These are phyloP conservation scores for Eidolon helvum DNA, from an alignment of 2,113 vertebrate genomes.

Conservation along the genomic window DNA sequence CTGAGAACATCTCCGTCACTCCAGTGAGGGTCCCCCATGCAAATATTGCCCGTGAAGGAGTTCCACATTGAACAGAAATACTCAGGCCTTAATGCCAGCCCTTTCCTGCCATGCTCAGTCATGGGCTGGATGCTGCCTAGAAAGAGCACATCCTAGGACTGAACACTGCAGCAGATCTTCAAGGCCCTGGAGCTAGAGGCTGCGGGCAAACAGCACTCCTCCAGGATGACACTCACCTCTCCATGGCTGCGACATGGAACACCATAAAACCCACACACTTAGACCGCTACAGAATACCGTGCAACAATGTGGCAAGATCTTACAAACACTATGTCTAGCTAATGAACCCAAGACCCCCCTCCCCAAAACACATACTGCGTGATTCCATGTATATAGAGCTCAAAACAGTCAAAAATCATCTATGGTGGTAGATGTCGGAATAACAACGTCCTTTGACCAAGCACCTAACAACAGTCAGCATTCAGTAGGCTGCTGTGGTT, in stretches of 20 bases:
- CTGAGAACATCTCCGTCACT: neutral
- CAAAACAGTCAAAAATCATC: neutral
- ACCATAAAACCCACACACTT: neutral
- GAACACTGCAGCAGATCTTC: neutral
- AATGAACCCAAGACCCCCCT: neutral
- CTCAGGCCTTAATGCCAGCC: neutral
- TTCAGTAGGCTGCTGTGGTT: neutral
- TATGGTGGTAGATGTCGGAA: neutral
- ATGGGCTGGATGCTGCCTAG: neutral
- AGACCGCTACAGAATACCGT: neutral
- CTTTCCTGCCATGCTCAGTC: rapidly evolving
- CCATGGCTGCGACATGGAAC: neutral
- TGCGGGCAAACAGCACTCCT: rapidly evolving
- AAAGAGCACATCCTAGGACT: neutral
- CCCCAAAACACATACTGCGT: neutral
- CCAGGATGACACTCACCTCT: neutral
- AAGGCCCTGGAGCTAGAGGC: neutral
- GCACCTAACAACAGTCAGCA: neutral
- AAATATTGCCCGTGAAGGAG: neutral
- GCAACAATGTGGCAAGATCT: neutral
- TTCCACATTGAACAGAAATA: neutral
- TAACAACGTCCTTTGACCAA: neutral
- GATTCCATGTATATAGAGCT: neutral
- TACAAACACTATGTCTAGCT: neutral
- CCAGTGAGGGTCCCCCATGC: rapidly evolving